A percentile compares a stretch with the other conserved stretches of the same genome.
Evolutionary conservation across 2,113 vertebrate genomes (phyloP).

Genomic region (Tragelaphus strepsiceros): DNA sequence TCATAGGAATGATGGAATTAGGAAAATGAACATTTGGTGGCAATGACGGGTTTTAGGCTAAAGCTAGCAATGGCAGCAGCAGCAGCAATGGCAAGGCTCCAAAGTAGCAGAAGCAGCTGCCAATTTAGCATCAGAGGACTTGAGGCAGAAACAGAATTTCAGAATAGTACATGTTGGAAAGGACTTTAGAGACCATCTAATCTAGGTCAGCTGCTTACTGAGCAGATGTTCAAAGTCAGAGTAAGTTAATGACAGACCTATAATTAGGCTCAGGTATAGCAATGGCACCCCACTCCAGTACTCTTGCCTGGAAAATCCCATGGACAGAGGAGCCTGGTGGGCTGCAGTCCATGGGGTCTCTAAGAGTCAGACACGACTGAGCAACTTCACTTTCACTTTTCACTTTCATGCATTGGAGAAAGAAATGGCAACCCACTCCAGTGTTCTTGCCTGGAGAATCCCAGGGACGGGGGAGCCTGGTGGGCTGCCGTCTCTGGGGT

Average conservation of each 20-base stretch:
- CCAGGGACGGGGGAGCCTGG: no score
- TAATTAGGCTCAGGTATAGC: neutral
- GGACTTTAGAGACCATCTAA: conserved; percentile 8
- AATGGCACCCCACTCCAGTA: no score
- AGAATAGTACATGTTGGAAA: neutral
- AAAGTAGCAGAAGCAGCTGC: neutral
- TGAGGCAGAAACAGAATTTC: conserved; percentile 7
- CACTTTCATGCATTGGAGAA: no score
- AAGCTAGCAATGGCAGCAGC: neutral
- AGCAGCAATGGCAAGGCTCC: neutral
- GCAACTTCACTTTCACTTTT: no score
- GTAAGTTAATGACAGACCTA: neutral
- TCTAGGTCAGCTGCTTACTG: conserved; percentile 17
- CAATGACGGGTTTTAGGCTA: neutral
- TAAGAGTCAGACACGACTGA: no score
- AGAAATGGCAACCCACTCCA: no score
- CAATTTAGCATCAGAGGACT: neutral
- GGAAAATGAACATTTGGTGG: neutral
- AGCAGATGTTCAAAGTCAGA: conserved; percentile 21
- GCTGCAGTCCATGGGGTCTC: no score
- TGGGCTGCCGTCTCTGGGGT: no score
- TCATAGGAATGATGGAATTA: neutral
- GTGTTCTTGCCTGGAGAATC: no score
- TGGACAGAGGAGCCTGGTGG: no score
- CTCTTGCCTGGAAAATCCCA: no score